phyloP scores from a whole-genome alignment of 2,888 invertebrate species.

The Melolontha melolontha region DNA sequence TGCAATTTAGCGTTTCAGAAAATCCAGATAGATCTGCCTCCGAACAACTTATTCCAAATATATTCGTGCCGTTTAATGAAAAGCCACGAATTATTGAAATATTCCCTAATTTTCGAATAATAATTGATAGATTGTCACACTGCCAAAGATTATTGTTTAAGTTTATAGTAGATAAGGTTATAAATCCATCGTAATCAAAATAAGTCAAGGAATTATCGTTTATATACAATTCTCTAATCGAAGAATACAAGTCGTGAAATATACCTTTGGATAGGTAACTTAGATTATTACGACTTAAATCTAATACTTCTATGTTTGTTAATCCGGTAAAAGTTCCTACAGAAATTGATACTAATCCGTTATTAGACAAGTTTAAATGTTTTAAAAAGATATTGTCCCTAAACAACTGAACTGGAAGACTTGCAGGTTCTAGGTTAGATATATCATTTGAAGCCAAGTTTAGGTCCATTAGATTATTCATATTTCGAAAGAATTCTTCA shows the following conservation, averaged over 20 bases:
- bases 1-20: background rate
- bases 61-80: background rate
- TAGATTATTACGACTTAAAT: conserved; percentile 32
- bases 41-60: conserved; percentile 5
- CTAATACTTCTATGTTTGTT: conserved; percentile 3
- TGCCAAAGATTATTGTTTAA: conserved; percentile 14
- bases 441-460: conserved; percentile 6
- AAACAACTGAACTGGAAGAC: conserved; percentile 23
- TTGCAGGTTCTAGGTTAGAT: background rate
- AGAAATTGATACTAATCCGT: conserved; percentile 2
- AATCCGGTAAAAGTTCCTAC: conserved; percentile 33
- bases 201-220: conserved; percentile 23
- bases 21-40: background rate
- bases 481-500: background rate
- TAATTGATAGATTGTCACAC: background rate
- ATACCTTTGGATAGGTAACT: conserved; percentile 15
- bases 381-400: conserved; percentile 14
- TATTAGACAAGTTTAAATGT: conserved; percentile 22
- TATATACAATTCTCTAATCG: conserved; percentile 7
- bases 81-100: background rate
- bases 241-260: conserved; percentile 6
- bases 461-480: background rate
- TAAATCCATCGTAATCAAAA: conserved; percentile 23
- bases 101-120: background rate
- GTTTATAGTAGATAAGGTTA: background rate